Evolutionary conservation across 2,797 vertebrate genomes (phyloP), one percentile per base, ranked within the genome.

Genomic region (Steatocranus sp.): DNA sequence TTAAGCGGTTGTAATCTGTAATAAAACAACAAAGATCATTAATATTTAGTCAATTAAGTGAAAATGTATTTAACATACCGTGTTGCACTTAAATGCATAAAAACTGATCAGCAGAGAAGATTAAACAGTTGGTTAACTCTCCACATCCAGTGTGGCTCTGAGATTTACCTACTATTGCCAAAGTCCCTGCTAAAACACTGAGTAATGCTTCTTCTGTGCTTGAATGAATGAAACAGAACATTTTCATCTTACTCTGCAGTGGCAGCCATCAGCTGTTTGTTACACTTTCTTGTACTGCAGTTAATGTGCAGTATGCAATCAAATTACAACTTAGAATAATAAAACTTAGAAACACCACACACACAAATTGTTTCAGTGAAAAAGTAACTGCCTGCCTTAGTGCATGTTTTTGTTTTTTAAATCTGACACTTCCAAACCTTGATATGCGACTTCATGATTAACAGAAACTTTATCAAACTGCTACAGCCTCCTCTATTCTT

Each of bases 171-270:
- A 15, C 58, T 34, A 49, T 51, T 48, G 51, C 51, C 66, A 81
- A 81, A 86, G 79, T 51, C 41, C 2, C 75, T 61, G 61, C 51
- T 81, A 53, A 80, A 88, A 87, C 51, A 83, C 78, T 76, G 78
- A 91, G 85, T 66, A 86, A 87, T 80, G 78, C 79, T 53, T 66
- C 83, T 86, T 83, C 75, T 74, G 34, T 5, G n/a, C 83, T 79
- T 75, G 56, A 38, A 83, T 70, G 56, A 86, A 83, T 88, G 58
- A 86, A 89, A 87, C 58, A 70, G 75, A 76, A 43, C 41, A 11
- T 87, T 48, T 82, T 87, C 82, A 73, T 89, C 84, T 90, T 84
- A 80, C 58, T 82, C 89, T 78, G 79, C 86, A 77, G 61, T 11
- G 70, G 74, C 34, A 86, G 79, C 75, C 79, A 63, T 87, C 84